Evolutionary conservation across 2,113 vertebrate species (phyloP).

Genomic region (Neogobius melanostomus): DNA sequence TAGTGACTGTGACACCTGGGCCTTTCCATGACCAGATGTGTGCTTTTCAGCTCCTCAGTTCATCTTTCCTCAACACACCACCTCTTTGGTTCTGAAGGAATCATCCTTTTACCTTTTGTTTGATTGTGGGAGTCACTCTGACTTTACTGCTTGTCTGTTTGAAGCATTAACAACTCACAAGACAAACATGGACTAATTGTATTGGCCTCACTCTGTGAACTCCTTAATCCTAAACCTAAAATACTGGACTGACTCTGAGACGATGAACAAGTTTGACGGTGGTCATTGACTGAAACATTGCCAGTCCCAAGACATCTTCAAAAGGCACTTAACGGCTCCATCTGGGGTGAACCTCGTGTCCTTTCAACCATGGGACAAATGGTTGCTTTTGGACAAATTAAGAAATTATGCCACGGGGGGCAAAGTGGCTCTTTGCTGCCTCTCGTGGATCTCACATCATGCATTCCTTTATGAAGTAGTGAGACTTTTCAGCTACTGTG

Average conservation of each 20-base stretch:
- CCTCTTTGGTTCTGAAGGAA: conserved; percentile 28
- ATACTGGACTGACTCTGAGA: conserved; percentile 76
- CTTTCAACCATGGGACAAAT: conserved; percentile 32
- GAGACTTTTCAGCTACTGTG: conserved; percentile 50
- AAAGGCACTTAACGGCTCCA: conserved; percentile 57
- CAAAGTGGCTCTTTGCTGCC: conserved; percentile 54
- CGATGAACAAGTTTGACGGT: conserved; percentile 48
- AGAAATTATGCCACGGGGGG: conserved; percentile 51
- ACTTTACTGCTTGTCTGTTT: conserved; percentile 58
- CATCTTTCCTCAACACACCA: conserved; percentile 24
- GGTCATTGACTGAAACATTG: conserved; percentile 55
- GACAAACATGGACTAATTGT: conserved; percentile 48
- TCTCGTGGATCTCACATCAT: conserved; percentile 63
- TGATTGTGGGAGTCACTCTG: conserved; percentile 41
- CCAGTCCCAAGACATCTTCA: conserved; percentile 49
- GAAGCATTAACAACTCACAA: conserved; percentile 66
- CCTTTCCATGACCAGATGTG: conserved; percentile 4
- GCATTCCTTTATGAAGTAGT: conserved; percentile 67
- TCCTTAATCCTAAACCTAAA: conserved; percentile 45
- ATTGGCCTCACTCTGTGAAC: conserved; percentile 14
- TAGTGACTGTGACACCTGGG: conserved; percentile 9
- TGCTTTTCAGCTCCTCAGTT: conserved; percentile 24
- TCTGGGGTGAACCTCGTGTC: conserved; percentile 21
- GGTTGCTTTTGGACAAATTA: conserved; percentile 58
- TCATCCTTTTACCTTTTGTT: conserved; percentile 22